A percentile compares a stretch with the other conserved stretches of the same genome.
These are phyloP conservation scores for Bombyx huttoni DNA, from an alignment of 2,888 invertebrate genomes.

Conservation along the genomic window DNA sequence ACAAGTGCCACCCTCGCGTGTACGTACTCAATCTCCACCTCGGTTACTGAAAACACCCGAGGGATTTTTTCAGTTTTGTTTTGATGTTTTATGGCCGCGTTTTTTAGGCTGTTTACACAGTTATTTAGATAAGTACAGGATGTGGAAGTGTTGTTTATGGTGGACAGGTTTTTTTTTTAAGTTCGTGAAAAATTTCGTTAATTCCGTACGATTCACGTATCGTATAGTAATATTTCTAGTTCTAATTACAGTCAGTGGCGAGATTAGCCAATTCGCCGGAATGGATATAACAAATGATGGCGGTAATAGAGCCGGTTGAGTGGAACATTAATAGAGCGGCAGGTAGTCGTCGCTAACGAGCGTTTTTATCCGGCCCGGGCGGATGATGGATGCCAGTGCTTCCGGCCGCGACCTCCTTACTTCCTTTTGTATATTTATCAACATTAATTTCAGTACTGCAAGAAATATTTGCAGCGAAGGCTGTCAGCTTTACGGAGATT, in stretches of 20 bases:
- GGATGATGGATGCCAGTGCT: slow-evolving; percentile 67
- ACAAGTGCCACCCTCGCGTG: slow-evolving; percentile 49
- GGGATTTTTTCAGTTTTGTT: slow-evolving; percentile 42
- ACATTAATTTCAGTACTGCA: slow-evolving; percentile 59
- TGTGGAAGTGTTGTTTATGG: background rate
- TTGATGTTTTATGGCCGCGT: slow-evolving; percentile 30
- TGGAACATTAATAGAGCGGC: slow-evolving; percentile 69
- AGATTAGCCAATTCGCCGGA: slow-evolving; percentile 67
- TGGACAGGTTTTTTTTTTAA: background rate
- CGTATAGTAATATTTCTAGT: background rate
- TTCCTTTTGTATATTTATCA: slow-evolving; percentile 63
- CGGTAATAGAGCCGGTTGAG: slow-evolving; percentile 68
- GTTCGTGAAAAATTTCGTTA: background rate
- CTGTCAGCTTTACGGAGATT: slow-evolving; percentile 2
- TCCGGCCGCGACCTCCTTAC: slow-evolving; percentile 61
- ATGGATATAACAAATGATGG: slow-evolving; percentile 71
- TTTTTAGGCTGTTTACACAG: slow-evolving; percentile 20
- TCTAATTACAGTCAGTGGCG: slow-evolving; percentile 13
- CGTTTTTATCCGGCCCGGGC: slow-evolving; percentile 69
- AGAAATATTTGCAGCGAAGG: slow-evolving; percentile 33
- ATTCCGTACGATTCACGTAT: no score
- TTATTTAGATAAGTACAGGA: slow-evolving; percentile 11
- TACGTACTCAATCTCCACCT: slow-evolving; percentile 39
- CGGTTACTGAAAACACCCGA: slow-evolving; percentile 41
- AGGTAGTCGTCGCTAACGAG: slow-evolving; percentile 59